Evolutionary conservation across 2,113 vertebrate species (phyloP), one percentile per base, ranked within the genome.

Genomic region (Malurus alboscapulatus): DNA sequence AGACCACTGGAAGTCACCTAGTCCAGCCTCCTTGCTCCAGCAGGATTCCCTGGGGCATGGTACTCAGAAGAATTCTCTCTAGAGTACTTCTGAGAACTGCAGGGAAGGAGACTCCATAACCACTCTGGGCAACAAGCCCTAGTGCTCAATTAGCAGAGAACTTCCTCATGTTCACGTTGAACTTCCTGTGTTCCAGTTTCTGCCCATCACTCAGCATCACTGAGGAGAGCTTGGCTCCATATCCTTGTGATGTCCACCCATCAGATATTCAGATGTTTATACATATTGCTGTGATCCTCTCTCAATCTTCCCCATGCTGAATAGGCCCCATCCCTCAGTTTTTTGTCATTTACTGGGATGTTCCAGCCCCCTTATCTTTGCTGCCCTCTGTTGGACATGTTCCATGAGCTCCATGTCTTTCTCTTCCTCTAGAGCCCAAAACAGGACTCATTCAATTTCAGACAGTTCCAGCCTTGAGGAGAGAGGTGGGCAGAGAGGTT

Each of bases 181-280:
- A n/a, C 12, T n/a, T 73, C 17, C 27, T 45, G 8, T 51, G 8
- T 38, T 66, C 25, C 53, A 58, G 27, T n/a, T 65, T n/a, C 68
- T 74, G 24, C 16, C 22, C n/a, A 25, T 25, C 38, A 27, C 18
- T 53, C 18, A 51, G 59, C 27, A 45, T n/a, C 36, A 74, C 38
- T 24, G 44, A 38, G 22, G 72, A 72, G 42, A 74, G 48, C 13
- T n/a, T 53, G 16, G 24, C 19, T 81, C 45, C 16, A 53, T 59
- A 53, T 59, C 29, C 21, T 32, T 0, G 0, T 44, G 42, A 34
- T 0, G 0, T 27, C 29, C 19, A 47, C 7, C 15, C 2, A 2
- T 29, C 22, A 73, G 36, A 32, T 34, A 79, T 10, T 53, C 36
- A 53, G 30, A 29, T 40, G 74, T 24, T 53, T 51, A 20, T 2